These are phyloP conservation scores for Umimayanthus chanpuru DNA, from an alignment of 92 coral and sea anemone species.

Conservation along the genomic window DNA sequence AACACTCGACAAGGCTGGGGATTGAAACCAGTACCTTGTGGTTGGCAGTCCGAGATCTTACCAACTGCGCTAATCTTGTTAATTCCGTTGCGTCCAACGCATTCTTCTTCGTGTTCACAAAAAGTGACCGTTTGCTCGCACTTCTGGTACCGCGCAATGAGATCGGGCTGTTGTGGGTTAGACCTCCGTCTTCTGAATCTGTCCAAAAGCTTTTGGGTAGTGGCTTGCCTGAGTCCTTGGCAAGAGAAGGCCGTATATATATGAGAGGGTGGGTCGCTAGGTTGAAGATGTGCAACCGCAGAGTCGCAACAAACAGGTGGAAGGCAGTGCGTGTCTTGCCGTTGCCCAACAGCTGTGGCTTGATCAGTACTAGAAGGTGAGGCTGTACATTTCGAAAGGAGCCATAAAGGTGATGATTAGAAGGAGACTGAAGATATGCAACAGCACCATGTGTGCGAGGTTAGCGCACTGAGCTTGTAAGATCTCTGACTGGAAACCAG, in stretches of 20 bases:
- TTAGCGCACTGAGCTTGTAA: too few species aligned
- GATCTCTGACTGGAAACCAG: too few species aligned
- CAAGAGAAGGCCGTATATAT: neutral
- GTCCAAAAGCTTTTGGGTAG: neutral
- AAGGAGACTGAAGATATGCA: neutral
- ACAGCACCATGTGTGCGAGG: neutral
- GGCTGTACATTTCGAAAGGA: conserved; percentile 1
- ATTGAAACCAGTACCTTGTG: too few species aligned
- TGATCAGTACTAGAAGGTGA: neutral
- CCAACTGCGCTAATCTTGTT: too few species aligned
- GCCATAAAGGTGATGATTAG: neutral
- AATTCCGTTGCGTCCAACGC: too few species aligned
- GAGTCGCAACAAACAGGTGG: conserved; percentile 10
- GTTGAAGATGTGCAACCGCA: neutral
- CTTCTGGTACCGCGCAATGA: neutral
- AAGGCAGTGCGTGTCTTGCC: neutral
- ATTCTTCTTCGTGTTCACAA: neutral
- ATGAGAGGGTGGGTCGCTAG: neutral
- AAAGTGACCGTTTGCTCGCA: neutral
- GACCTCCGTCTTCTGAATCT: neutral
- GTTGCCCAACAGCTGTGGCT: conserved; percentile 5
- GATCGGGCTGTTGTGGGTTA: neutral
- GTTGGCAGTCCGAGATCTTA: too few species aligned
- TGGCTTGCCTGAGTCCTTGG: neutral
- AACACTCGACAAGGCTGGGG: too few species aligned